Conservation (phyloP, 37 sponge, comb jelly and placozoan species). For the Diacarnus erythraeanus region DNA sequence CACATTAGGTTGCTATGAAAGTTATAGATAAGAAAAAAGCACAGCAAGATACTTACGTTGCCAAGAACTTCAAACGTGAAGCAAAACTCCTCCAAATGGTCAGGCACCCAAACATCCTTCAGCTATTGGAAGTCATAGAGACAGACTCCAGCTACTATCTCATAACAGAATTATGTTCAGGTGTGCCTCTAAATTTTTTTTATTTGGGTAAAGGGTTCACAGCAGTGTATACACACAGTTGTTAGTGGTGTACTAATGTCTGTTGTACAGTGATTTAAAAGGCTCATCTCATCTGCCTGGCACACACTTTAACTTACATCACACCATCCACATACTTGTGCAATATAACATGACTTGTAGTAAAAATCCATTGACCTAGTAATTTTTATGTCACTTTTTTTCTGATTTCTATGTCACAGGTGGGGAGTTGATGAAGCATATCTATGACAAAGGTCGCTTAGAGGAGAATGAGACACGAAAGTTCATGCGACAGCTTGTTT, state of each 20-base stretch:
- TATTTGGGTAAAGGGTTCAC: no score
- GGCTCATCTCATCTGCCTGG: no score
- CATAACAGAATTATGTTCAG: conserved; percentile 84
- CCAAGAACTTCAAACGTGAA: conserved; percentile 87
- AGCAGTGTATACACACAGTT: neutral
- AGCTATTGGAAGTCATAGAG: conserved; percentile 92
- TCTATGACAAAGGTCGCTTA: conserved; percentile 72
- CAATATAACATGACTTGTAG: no score
- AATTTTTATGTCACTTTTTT: neutral
- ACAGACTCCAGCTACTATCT: conserved; percentile 97
- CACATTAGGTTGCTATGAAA: conserved; percentile 90
- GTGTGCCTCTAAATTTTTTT: no score
- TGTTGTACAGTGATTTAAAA: neutral
- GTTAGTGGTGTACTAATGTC: neutral
- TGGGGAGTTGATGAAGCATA: conserved; percentile 95
- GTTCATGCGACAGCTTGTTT: conserved; percentile 92
- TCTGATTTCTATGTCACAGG: conserved; percentile 36
- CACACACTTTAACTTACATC: no score
- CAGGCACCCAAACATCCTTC: conserved; percentile 88
- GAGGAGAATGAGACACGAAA: conserved; percentile 82
- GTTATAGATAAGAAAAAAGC: conserved; percentile 93
- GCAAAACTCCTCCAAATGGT: conserved; percentile 86
- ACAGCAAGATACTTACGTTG: conserved; percentile 79
- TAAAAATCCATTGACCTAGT: no score
- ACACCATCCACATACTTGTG: no score